These are phyloP conservation scores for Scolanthus callimorphus DNA, from an alignment of 92 coral and sea anemone genomes.

Conservation along the genomic window DNA sequence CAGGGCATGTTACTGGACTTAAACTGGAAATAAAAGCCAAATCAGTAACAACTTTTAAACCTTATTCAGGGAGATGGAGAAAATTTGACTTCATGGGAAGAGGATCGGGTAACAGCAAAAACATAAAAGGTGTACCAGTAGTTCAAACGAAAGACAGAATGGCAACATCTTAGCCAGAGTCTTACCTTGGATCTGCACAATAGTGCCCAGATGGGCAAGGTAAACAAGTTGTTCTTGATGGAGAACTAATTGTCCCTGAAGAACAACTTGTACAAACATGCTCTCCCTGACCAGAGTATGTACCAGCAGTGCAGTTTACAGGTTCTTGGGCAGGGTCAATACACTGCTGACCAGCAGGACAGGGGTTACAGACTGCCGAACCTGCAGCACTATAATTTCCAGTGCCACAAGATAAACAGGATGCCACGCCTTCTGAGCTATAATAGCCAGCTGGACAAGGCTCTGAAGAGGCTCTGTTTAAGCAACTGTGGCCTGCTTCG, in stretches of 20 bases:
- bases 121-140: no score
- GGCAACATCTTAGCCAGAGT: no score
- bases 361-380: constrained; percentile 71
- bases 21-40: no score
- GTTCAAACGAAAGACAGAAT: no score
- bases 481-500: constrained; percentile 87
- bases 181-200: constrained; percentile 94
- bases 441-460: constrained; percentile 87
- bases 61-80: no score
- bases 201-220: constrained; percentile 87
- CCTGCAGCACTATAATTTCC: constrained; percentile 78
- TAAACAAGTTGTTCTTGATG: constrained; percentile 59
- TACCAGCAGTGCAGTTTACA: constrained; percentile 82
- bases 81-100: no score
- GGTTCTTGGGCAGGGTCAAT: constrained; percentile 70
- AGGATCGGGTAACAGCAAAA: no score
- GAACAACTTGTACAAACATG: constrained; percentile 62
- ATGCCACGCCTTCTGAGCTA: constrained; percentile 81
- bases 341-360: constrained; percentile 96
- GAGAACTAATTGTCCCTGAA: constrained; percentile 73
- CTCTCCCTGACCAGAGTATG: constrained; percentile 74
- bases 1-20: constrained; percentile 82
- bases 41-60: no score
- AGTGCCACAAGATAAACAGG: constrained; percentile 59
- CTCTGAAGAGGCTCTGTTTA: constrained; percentile 62